A percentile compares a stretch with the other conserved stretches of the same genome.
Conservation (phyloP, 1,140 invertebrate species). For the Aphidius ervi region DNA sequence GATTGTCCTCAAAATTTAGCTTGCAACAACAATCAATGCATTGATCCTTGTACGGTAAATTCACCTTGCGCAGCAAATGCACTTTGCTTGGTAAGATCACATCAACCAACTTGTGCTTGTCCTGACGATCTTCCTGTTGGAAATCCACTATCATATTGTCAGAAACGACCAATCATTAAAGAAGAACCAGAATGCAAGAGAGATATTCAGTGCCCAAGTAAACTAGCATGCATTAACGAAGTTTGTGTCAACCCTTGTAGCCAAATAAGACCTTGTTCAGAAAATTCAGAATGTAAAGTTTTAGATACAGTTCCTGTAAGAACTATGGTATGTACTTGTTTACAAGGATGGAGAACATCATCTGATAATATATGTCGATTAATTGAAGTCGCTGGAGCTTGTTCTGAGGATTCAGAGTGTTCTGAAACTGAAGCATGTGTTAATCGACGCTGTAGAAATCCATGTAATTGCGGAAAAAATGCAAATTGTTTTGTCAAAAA, state of each 20-base stretch:
- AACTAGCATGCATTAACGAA: constrained; percentile 74
- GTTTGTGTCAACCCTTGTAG: constrained; percentile 75
- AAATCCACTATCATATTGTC: constrained; percentile 74
- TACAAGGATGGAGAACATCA: constrained; percentile 76
- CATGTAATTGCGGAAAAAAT: constrained; percentile 82
- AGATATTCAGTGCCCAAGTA: constrained; percentile 75
- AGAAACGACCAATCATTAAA: constrained; percentile 49
- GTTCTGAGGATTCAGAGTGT: constrained; percentile 75
- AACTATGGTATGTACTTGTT: constrained; percentile 81
- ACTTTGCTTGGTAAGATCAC: constrained; percentile 72
- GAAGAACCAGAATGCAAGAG: constrained; percentile 68
- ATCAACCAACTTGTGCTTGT: constrained; percentile 70
- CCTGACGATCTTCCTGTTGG: constrained; percentile 70
- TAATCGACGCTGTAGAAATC: constrained; percentile 78
- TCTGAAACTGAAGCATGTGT: constrained; percentile 73
- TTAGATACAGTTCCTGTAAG: constrained; percentile 76
- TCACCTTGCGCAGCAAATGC: constrained; percentile 77
- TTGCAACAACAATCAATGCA: constrained; percentile 68
- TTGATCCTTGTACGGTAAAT: constrained; percentile 66
- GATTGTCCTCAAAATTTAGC: constrained; percentile 70
- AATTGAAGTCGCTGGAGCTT: constrained; percentile 57
- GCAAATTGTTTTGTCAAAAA: constrained; percentile 77
- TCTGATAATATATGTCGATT: constrained; percentile 67
- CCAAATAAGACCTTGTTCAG: constrained; percentile 67
- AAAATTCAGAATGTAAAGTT: constrained; percentile 70